Conservation (phyloP, 2,888 invertebrate genomes). For the Ectobius pallidus region DNA sequence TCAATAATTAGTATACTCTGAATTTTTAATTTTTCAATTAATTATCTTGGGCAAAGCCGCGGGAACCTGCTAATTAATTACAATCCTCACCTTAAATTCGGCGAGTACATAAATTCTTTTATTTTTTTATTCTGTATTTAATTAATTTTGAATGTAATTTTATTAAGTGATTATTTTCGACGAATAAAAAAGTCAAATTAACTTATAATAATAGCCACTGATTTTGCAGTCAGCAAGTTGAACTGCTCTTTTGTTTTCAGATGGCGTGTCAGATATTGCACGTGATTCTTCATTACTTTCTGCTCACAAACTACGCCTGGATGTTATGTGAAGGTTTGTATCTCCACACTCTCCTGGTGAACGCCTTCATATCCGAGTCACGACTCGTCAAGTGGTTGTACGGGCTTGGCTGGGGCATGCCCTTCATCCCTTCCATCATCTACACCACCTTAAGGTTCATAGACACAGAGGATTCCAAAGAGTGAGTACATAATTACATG, state of each 20-base stretch:
- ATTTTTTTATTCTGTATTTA: no score
- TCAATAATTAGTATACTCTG: no score
- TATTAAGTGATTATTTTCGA: no score
- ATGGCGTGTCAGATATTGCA: slow-evolving; percentile 82
- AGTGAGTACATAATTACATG: slow-evolving; percentile 17
- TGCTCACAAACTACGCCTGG: slow-evolving; percentile 94
- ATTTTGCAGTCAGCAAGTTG: no score
- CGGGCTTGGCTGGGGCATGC: slow-evolving; percentile 84
- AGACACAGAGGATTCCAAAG: slow-evolving; percentile 52
- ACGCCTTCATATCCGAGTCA: slow-evolving; percentile 89
- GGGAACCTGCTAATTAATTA: no score
- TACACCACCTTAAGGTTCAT: slow-evolving; percentile 70
- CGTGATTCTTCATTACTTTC: slow-evolving; percentile 83
- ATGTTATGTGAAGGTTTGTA: slow-evolving; percentile 96
- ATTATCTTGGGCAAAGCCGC: no score
- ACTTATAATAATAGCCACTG: no score
- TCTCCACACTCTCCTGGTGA: slow-evolving; percentile 90
- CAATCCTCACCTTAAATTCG: no score
- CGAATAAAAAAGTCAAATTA: no score
- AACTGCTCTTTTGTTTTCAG: slow-evolving; percentile 62
- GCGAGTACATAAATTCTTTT: no score
- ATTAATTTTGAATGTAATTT: no score
- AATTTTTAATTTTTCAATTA: no score
- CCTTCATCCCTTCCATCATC: slow-evolving; percentile 68
- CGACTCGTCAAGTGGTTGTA: slow-evolving; percentile 83